A percentile compares a stretch with the other conserved stretches of the same genome.
These are phyloP conservation scores for Bombus huntii DNA, from an alignment of 1,140 invertebrate genomes.

Conservation along the genomic window DNA sequence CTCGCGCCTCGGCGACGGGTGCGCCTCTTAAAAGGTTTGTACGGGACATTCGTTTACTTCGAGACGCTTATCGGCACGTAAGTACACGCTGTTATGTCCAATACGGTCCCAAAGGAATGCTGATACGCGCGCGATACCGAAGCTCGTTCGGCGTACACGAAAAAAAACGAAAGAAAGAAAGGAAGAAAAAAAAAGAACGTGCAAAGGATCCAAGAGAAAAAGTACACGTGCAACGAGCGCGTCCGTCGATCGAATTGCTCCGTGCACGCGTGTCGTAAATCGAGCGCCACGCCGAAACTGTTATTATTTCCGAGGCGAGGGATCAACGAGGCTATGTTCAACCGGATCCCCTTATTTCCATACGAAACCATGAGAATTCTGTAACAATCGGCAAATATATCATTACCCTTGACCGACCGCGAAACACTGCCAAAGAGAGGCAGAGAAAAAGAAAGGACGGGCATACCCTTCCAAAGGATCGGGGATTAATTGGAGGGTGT, in stretches of 20 bases:
- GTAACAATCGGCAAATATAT: constrained; percentile 52
- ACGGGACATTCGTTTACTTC: constrained; percentile 58
- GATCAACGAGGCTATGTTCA: constrained; percentile 5
- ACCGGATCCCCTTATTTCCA: constrained; percentile 39
- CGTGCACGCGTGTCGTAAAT: constrained; percentile 10
- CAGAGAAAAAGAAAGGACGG: neutral
- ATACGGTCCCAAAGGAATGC: constrained; percentile 55
- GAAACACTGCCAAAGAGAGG: neutral
- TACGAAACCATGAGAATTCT: constrained; percentile 47
- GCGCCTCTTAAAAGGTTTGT: constrained; percentile 58
- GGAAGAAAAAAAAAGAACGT: neutral
- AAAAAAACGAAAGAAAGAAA: neutral
- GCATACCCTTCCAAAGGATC: constrained; percentile 33
- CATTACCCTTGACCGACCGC: constrained; percentile 31
- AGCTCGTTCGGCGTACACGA: neutral
- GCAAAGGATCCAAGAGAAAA: too few relatives aligned
- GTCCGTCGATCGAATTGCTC: neutral
- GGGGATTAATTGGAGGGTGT: constrained; percentile 48
- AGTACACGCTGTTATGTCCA: constrained; percentile 63
- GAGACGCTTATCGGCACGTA: constrained; percentile 63
- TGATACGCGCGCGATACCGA: constrained; percentile 52
- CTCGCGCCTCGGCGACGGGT: constrained; percentile 55
- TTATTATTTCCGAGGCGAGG: constrained; percentile 21
- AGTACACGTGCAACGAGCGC: neutral
- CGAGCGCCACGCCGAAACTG: constrained; percentile 6